A percentile compares a stretch with the other conserved stretches of the same genome.
These are phyloP conservation scores for Leptopilina boulardi DNA, from an alignment of 1,140 invertebrate genomes.

Conservation along the genomic window DNA sequence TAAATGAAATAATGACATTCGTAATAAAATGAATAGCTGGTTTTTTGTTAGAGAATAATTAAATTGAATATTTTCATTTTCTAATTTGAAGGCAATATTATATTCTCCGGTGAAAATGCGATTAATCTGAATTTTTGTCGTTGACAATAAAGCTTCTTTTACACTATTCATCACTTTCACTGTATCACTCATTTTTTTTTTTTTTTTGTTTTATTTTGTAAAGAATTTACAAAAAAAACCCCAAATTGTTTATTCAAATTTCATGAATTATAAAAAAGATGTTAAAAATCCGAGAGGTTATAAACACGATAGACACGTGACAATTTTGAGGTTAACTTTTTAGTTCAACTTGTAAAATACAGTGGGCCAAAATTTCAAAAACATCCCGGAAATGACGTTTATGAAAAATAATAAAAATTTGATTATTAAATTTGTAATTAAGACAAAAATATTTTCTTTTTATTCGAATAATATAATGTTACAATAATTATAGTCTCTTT, in stretches of 20 bases:
- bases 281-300: not conserved
- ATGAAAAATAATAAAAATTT: not conserved
- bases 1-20: conserved; percentile 14
- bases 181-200: not conserved
- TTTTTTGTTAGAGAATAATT: conserved; percentile 5
- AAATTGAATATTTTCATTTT: not conserved
- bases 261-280: not conserved
- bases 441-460: not conserved
- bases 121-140: not conserved
- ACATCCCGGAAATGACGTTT: no score
- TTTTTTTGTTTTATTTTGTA: not conserved
- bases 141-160: conserved; percentile 23
- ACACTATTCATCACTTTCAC: not conserved
- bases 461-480: no score
- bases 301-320: not conserved
- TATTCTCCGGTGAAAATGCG: not conserved
- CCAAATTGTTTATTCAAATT: not conserved
- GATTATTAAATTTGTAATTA: not conserved
- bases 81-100: not conserved
- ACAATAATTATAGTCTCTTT: no score
- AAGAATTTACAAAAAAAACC: not conserved
- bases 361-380: not conserved
- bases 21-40: not conserved
- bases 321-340: conserved; percentile 21
- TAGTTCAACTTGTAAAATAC: not conserved